Percentiles rank a stretch among this genome's conserved stretches.
Evolutionary conservation across 2,797 vertebrate genomes (phyloP).

Genomic region (Falco columbarius): DNA sequence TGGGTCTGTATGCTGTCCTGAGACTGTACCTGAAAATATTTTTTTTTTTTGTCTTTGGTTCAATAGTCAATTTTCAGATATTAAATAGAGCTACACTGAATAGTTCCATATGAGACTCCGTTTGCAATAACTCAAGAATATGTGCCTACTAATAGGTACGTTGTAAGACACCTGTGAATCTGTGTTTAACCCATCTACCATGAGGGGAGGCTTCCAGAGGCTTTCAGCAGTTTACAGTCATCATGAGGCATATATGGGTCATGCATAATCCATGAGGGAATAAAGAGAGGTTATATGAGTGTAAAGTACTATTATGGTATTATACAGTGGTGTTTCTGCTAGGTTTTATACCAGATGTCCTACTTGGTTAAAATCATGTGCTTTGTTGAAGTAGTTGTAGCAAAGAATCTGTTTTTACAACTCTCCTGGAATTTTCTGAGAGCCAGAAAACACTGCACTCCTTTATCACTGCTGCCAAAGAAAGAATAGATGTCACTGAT

Average conservation of each 20-base stretch:
- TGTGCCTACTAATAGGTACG: background rate
- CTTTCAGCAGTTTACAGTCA: background rate
- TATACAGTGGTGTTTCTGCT: background rate
- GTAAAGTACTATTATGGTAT: background rate
- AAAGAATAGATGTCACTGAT: slow-evolving; percentile 19
- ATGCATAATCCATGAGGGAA: background rate
- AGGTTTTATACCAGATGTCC: background rate
- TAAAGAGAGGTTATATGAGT: background rate
- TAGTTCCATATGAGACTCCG: background rate
- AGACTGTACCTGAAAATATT: background rate
- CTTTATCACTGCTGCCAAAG: slow-evolving; percentile 12
- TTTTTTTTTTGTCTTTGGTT: background rate
- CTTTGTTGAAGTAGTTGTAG: background rate
- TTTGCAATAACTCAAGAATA: background rate
- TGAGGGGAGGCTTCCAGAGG: background rate
- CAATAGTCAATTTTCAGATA: background rate
- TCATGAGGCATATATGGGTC: background rate
- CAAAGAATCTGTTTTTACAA: background rate
- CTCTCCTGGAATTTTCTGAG: background rate
- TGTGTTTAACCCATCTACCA: background rate
- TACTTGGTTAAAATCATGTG: background rate
- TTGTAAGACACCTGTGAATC: background rate
- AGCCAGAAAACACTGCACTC: background rate
- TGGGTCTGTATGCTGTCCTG: background rate
- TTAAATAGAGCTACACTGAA: background rate